A percentile compares a stretch with the other conserved stretches of the same genome.
phyloP scores from a whole-genome alignment of 2,113 vertebrate genomes.

The Orthonyx spaldingii region DNA sequence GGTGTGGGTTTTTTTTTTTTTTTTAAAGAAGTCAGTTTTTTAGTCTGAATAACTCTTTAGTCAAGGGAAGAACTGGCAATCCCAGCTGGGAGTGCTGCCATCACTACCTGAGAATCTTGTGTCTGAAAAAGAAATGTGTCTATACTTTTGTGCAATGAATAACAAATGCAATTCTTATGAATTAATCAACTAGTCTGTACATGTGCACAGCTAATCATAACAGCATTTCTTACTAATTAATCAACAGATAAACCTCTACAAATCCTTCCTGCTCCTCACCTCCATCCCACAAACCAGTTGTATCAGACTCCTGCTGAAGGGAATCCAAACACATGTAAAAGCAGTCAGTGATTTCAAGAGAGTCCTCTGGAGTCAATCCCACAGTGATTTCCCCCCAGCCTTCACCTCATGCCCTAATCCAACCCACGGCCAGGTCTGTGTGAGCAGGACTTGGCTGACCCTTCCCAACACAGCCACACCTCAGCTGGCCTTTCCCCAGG shows the following conservation, averaged over 20 bases:
- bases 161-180: background rate
- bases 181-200: background rate
- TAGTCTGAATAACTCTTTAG: background rate
- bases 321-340: background rate
- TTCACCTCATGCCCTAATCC: background rate
- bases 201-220: background rate
- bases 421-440: background rate
- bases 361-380: accelerated
- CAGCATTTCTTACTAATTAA: background rate
- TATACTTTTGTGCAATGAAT: background rate
- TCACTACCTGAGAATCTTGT: background rate
- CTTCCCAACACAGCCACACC: background rate
- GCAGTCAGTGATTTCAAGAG: background rate
- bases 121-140: background rate
- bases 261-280: background rate
- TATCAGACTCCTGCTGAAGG: background rate
- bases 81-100: background rate
- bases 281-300: background rate
- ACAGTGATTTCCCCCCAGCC: background rate
- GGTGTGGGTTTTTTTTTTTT: background rate
- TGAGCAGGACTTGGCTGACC: background rate
- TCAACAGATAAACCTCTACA: background rate
- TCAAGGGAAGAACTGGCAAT: background rate
- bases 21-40: background rate
- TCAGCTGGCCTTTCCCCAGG: background rate